Base-by-base conservation (phyloP, 2,113 vertebrate species). In the Plestiodon gilberti region DNA sequence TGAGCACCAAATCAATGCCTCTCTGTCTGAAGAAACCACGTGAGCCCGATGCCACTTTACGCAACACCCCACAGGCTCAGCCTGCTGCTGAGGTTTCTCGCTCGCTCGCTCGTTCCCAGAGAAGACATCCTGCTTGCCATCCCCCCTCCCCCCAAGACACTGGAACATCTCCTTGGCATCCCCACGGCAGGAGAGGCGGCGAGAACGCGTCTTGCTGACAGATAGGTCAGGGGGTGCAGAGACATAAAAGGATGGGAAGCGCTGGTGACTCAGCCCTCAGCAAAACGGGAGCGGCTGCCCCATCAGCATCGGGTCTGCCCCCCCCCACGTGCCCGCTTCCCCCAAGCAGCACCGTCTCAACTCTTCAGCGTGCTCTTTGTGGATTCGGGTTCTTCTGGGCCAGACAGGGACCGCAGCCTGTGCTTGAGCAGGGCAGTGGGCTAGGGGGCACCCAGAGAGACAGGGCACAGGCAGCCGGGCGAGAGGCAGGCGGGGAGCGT, bases 1-100 rank as follows among this genome's bases (percentile, higher is more conserved):
- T 0, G 13, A 82, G 84, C 28, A 83, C 64, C 89, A 85, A 22
- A 40, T 94, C 93, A 92, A 94, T 87, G 88, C 64, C 76, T 90
- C 93, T 93, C 93, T 95, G 91, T 94, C 91, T 70, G 61, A 10
- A n/a, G 77, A 78, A 85, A 40, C 71, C 89, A 81, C 81, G 93
- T 88, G 91, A 91, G 86, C 86, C 69, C 22, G 88, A 43, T 74
- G 7, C 38, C 0, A 71, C 85, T 95, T 94, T 94, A 90, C 93
- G 93, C 95, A 94, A 92, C 93, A 77, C 87, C 61, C 89, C 86
- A 70, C 86, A 81, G 70, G 74, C 84, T 48, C 38, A 89, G 86
- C 71, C 65, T 85, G 78, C 83, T 86, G 91, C 80, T 14, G 0
- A 38, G n/a, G n/a, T 76, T 65, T 25, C 89, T 65, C 77, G 35